Base-by-base conservation (phyloP, 2,797 vertebrate genomes). In the Scomberomorus guttatus region DNA sequence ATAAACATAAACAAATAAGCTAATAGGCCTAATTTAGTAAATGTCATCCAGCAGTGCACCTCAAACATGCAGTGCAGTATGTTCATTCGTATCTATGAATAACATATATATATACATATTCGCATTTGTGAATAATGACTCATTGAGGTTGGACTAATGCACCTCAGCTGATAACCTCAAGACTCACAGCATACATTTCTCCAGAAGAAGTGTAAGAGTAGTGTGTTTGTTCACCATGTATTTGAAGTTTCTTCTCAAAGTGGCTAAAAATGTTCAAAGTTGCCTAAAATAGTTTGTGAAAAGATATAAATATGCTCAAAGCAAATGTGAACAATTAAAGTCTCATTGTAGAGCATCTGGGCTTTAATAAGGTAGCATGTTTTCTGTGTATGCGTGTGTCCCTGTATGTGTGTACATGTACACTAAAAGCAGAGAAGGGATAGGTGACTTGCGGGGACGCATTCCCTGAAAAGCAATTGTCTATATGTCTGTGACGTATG, bases 251-350 rank as follows among this genome's bases (percentile, higher is more conserved):
- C 59, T 68, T 79, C 84, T 87, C 69, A 83, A 80, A 84, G 86
- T 70, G 34, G 10, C 75, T 84, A 79, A 89, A 93, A 81, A 69
- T 82, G 74, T 82, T 89, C 82, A 89, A 87, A 82, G 84, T 75
- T 42, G 29, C 82, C 70, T 59, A 71, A 88, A 91, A 92, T 93
- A 92, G 83, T 73, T 61, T 63, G 50, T 50, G 58, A 77, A 77
- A 56, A 52, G 29, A 79, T 85, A 86, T 64, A 79, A 87, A 89
- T 86, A 88, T 85, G 55, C 46, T 85, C 59, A 87, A 81, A 84
- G 74, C 34, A 58, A 83, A 80, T 69, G 32, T 10, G 71, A 80
- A 74, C 69, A 83, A 82, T 86, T 77, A 74, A 59, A 51, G 58
- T 55, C 57, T 75, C 39, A 29, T 62, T 1, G 12, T 39, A 3